Percentiles rank a stretch among this genome's conserved stretches.
Conservation (phyloP, 2,113 vertebrate genomes). For the Danio rerio region DNA sequence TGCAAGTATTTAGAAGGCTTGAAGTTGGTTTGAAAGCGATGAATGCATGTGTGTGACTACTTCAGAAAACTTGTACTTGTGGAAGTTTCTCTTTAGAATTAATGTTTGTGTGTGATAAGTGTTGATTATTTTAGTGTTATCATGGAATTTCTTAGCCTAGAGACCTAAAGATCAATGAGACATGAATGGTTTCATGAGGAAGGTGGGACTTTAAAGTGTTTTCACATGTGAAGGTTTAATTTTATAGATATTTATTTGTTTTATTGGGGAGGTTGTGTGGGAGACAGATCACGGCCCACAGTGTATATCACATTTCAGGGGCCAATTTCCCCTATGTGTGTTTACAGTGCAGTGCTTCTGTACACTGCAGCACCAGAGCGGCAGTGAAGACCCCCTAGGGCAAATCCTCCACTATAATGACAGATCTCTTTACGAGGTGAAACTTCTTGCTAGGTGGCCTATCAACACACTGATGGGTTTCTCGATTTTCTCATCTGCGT, state of each 20-base stretch:
- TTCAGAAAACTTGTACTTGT: not conserved
- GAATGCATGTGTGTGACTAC: not conserved
- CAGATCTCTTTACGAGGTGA: slow-evolving; percentile 45
- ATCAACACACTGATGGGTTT: slow-evolving; percentile 8
- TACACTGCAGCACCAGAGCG: not conserved
- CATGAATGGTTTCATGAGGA: not conserved
- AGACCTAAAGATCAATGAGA: slow-evolving; percentile 16
- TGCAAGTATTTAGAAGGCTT: not conserved
- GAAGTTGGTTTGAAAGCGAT: not conserved
- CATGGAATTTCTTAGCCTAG: slow-evolving; percentile 3
- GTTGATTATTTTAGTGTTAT: not conserved
- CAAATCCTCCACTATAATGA: slow-evolving; percentile 35
- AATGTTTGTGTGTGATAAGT: not conserved
- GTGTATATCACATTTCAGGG: slow-evolving; percentile 13
- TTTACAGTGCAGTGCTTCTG: slow-evolving; percentile 9
- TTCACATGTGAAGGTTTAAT: not conserved
- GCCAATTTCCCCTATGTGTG: slow-evolving; percentile 3
- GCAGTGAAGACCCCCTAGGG: slow-evolving; percentile 36
- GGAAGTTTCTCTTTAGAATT: not conserved
- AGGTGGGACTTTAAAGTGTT: slow-evolving; percentile 18
- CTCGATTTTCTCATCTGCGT: not conserved
- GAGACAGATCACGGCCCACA: not conserved
- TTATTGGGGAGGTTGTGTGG: not conserved
- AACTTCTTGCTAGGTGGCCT: slow-evolving; percentile 43
- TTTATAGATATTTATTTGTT: slow-evolving; percentile 28